Evolutionary conservation across 2,888 invertebrate genomes (phyloP).

Genomic region (Piscicola geometra): DNA sequence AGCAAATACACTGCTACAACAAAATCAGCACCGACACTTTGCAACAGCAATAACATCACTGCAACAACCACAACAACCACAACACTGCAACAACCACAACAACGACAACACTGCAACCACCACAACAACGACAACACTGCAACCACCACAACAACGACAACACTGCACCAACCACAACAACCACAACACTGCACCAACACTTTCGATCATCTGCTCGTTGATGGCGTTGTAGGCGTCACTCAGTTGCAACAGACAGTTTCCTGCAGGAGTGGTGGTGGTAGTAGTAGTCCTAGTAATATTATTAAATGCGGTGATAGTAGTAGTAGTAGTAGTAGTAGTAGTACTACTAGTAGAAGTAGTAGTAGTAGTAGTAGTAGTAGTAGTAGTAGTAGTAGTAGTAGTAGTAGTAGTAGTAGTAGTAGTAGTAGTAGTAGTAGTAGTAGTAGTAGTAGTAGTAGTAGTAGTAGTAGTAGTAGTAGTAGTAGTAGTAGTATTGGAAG

Average conservation of each 20-base stretch:
- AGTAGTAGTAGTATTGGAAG: no score
- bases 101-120: no score
- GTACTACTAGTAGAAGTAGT: neutral
- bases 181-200: conserved; percentile 65
- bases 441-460: no score
- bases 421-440: no score
- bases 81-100: no score
- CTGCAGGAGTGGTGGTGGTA: conserved; percentile 66
- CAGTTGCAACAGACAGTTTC: conserved; percentile 82
- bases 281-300: no score
- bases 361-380: neutral
- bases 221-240: conserved; percentile 88
- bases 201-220: conserved; percentile 88
- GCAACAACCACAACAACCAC: no score
- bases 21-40: conserved; percentile 70
- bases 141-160: no score
- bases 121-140: conserved; percentile 5
- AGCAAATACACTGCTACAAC: neutral
- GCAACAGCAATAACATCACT: conserved; percentile 76
- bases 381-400: neutral
- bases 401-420: no score
- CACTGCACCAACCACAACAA: neutral
- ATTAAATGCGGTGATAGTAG: neutral
- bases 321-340: neutral
- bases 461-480: no score